Evolutionary conservation across 2,888 invertebrate genomes (phyloP).

Genomic region (Prosapia bicincta): DNA sequence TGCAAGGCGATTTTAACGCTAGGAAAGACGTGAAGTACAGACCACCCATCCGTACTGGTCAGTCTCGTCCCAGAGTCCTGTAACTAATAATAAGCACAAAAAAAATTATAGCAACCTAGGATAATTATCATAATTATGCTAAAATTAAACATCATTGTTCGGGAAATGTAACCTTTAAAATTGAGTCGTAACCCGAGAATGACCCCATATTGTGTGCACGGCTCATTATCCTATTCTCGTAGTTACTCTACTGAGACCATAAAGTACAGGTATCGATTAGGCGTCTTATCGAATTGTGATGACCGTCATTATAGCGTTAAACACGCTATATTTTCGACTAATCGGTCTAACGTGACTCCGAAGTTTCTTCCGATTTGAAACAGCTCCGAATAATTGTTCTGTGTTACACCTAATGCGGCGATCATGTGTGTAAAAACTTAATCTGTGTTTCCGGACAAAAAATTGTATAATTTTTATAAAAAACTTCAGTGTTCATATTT

Average conservation of each 20-base stretch:
- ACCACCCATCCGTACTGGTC: no score
- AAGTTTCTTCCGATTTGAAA: background rate
- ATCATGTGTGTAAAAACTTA: no score
- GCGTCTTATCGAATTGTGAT: slow-evolving; percentile 1
- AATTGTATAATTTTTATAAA: no score
- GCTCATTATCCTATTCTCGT: background rate
- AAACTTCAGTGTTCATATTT: no score
- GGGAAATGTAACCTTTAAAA: background rate
- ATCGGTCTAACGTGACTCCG: background rate
- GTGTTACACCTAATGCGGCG: background rate
- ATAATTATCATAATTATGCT: background rate
- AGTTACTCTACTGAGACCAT: background rate
- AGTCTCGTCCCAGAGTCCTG: no score
- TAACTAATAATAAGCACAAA: no score
- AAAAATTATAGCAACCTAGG: no score
- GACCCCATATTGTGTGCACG: background rate
- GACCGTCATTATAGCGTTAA: background rate
- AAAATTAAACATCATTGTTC: background rate
- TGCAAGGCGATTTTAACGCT: no score
- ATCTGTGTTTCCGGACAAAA: no score
- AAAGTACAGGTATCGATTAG: background rate
- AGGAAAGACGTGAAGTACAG: no score
- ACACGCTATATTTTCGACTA: background rate
- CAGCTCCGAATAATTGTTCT: background rate
- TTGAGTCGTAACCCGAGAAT: background rate